Percentiles rank a stretch among this genome's conserved stretches.
Evolutionary conservation across 2,797 vertebrate species (phyloP).

Genomic region (Vultur gryphus): DNA sequence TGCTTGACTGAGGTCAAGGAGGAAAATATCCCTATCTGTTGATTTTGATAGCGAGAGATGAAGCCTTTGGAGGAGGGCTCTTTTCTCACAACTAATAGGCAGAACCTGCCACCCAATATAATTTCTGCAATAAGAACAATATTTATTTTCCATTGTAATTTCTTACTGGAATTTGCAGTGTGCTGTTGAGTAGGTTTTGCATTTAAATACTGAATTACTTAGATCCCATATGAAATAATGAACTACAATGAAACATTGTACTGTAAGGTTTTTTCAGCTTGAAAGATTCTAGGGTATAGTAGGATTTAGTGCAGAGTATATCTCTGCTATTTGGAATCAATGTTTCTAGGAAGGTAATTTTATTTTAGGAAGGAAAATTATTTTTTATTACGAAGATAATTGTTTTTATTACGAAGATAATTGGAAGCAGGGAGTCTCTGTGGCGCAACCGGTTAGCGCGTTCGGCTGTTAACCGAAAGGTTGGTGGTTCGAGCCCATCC

Average conservation of each 20-base stretch:
- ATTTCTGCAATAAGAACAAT: neutral
- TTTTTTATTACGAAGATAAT: accelerated
- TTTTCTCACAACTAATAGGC: neutral
- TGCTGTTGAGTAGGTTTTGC: neutral
- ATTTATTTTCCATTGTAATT: neutral
- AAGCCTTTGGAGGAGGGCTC: neutral
- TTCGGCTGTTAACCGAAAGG: constrained; percentile 67
- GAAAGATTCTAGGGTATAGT: neutral
- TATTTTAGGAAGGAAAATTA: neutral
- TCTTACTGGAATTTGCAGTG: neutral
- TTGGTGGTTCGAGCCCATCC: constrained; percentile 69
- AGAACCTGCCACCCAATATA: neutral
- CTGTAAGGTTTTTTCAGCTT: neutral
- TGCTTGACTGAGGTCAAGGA: neutral
- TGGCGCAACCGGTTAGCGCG: constrained; percentile 76
- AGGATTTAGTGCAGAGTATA: neutral
- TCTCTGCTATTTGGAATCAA: neutral
- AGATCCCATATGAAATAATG: neutral
- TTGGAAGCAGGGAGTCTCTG: constrained; percentile 54
- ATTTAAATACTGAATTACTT: neutral
- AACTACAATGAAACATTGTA: neutral
- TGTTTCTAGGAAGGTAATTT: neutral
- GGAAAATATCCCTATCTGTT: neutral
- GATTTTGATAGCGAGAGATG: neutral
- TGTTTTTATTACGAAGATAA: too few relatives aligned